Evolutionary conservation across 1,140 invertebrate species (phyloP), one percentile per base, ranked within the genome.

Genomic region (Drosophila pallidifrons): DNA sequence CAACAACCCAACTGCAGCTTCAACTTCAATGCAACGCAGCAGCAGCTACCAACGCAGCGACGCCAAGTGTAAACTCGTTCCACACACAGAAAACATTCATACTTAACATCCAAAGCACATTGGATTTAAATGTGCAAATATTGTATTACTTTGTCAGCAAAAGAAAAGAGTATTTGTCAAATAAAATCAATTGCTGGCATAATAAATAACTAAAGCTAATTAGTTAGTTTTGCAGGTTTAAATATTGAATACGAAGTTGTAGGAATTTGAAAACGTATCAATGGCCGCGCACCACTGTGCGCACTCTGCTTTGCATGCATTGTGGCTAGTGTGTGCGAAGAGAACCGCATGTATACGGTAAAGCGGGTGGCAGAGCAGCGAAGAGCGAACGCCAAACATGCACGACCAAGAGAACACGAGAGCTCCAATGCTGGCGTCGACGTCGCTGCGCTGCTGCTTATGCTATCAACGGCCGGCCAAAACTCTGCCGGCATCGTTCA

Each of bases 31-130:
- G 81, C 81, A 80, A 77, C 71, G 81, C 75, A 71, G 69, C 75
- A 71, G 69, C 54, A 25, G 43, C 61, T 54, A 49, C 49, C 79
- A 77, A 55, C 64, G 69, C 63, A 79, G 46, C 74, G 66, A 54
- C 38, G 28, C 66, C 66, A 54, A 52, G 55, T 35, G 38, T 35
- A 67, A 86, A 87, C 79, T 79, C 75, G 82, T 86, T 86, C 75
- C 75, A 77, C 79, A 77, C 52, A 57, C 54, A 25, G 20, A 69
- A 25, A 60, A 45, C 15, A 49, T 57, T 11, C 38, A 51, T 45
- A 58, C 71, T 52, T 57, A 75, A 67, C 72, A 75, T 75, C 32
- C 28, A 61, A 25, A 25, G 55, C 30, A 69, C 71, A 74, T 16
- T 74, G 71, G 30, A 25, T 25, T 28, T 13, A 60, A 41, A n/a